Base-by-base conservation (phyloP, 2,113 vertebrate genomes). In the Chaetops frenatus region DNA sequence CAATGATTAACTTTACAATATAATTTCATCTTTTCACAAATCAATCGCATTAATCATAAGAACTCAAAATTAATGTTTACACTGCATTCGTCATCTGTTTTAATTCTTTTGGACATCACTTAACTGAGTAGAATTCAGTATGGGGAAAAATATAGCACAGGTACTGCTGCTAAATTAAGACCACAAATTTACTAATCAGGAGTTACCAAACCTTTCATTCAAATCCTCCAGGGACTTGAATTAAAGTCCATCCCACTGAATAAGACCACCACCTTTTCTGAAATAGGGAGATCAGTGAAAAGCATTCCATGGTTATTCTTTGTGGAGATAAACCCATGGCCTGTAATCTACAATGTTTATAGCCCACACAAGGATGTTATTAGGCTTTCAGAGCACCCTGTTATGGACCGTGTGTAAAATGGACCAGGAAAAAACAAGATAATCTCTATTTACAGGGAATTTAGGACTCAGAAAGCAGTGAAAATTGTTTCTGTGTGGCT, bases 11-110 rank as follows among this genome's bases (percentile, higher is more conserved):
- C 47, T 94, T 95, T 81, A 86, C 74, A 84, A 87, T 74, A 94
- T 93, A 96, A 94, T 96, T 94, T 95, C 50, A 65, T 79, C 60
- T 60, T 85, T 94, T 96, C 70, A 90, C 64, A 92, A 95, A 96
- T 94, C 94, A 95, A 94, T 96, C 33, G 10, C 28, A 72, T 90
- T 92, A 94, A 95, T 92, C 89, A 86, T 90, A 94, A 85, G 62
- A 90, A 84, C 53, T 94, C 79, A 79, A 69, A 95, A 90, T 65
- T 5, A 77, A 62, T 79, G 22, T 91, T 95, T 93, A 70, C 58
- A 28, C 19, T 88, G 62, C 40, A 62, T 91, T 81, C 85, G 69
- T 69, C 45, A 79, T 61, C 81, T 72, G 45, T 12, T 60, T 94
- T 95, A 95, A 91, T 42, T 64, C 58, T 61, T 81, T 66, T 90